Base-by-base conservation (phyloP, 2,113 vertebrate species). In the Pycnonotus jocosus region DNA sequence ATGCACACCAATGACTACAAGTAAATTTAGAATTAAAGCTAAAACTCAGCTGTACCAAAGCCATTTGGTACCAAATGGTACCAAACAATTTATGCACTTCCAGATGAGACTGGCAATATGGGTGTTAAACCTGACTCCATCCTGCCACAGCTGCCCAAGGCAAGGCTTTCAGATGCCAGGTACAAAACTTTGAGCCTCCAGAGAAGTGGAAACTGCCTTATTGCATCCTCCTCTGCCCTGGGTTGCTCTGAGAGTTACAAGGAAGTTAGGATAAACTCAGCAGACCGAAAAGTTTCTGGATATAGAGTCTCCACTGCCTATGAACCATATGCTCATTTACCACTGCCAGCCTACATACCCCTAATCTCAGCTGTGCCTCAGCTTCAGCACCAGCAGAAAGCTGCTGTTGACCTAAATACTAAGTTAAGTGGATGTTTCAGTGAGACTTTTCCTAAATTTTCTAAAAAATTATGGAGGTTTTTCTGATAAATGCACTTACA, bases 341-440 rank as follows among this genome's bases (percentile, higher is more conserved):
- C 56, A 10, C 37, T 42, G n/a, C 15, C 69, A 58, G 38, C 42
- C 71, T 31, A 35, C 18, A 0, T 0, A 3, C 5, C 9, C 28
- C 22, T 27, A 10, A n/a, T 51, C 44, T 73, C 77, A 86, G 28
- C 61, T 57, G 21, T 51, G 73, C 78, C 31, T 72, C 50, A 79
- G 25, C 42, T 76, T 38, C 58, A 82, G 62, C 28, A 53, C 28
- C 10, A n/a, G 27, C 27, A 77, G 17, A 61, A 86, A 91, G 72
- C 18, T 70, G 42, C 60, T 72, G 42, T 12, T 84, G 50, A 66
- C 28, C 33, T 84, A 4, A 72, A 88, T 50, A 57, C 40, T 76
- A 27, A 68, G 27, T 42, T 71, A 54, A 23, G 42, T 45, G 50
- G 17, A 14, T 48, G 38, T 31, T 83, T 54, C 18, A 61, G 33